Evolutionary conservation across 2,888 invertebrate species (phyloP).

Genomic region (Sialis lutaria): DNA sequence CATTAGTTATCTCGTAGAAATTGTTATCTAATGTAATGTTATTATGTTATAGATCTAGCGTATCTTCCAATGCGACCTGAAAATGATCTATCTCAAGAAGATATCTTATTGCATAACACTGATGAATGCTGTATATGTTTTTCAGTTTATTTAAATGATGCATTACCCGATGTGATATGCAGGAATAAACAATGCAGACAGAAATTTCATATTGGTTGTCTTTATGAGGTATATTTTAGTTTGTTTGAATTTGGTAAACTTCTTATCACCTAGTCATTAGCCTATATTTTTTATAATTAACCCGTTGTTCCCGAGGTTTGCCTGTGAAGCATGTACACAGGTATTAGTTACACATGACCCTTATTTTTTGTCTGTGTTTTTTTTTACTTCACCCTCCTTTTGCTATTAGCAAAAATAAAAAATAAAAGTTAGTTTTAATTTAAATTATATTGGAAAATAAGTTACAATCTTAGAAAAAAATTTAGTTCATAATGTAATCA

Average conservation of each 20-base stretch:
- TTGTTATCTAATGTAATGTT: background rate
- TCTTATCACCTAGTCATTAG: background rate
- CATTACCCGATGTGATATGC: conserved; percentile 24
- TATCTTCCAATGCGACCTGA: conserved; percentile 16
- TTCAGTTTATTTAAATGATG: conserved; percentile 19
- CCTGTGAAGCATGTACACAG: no score
- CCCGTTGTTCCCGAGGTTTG: no score
- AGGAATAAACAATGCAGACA: conserved; percentile 21
- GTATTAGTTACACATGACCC: no score
- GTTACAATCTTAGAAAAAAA: no score
- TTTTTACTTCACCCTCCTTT: no score
- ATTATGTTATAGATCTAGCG: conserved; percentile 15
- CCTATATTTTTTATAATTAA: background rate
- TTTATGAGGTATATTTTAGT: conserved; percentile 22
- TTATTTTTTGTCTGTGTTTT: no score
- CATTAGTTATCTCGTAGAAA: background rate
- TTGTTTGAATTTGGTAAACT: background rate
- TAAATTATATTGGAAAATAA: no score
- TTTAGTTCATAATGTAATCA: no score
- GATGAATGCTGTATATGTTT: conserved; percentile 27
- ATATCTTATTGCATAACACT: conserved; percentile 14
- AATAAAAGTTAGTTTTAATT: no score
- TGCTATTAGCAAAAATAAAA: no score
- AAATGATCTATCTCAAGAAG: conserved; percentile 5
- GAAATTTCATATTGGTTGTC: conserved; percentile 22